Evolutionary conservation across 2,113 vertebrate species (phyloP).

Genomic region (Indicator indicator): DNA sequence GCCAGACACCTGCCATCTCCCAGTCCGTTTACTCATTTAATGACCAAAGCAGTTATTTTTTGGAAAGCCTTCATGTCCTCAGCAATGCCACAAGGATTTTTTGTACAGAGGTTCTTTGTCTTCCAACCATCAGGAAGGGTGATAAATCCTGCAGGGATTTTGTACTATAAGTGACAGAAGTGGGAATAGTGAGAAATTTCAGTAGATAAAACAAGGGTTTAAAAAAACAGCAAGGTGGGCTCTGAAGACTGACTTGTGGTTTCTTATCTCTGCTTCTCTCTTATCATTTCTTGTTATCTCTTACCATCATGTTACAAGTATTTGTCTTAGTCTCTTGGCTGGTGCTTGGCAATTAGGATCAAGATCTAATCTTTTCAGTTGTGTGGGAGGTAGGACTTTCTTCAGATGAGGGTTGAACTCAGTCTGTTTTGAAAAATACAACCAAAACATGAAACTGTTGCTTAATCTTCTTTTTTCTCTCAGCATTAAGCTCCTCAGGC

Average conservation of each 20-base stretch:
- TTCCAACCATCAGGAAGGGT: not conserved
- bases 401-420: not conserved
- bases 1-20: not conserved
- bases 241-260: not conserved
- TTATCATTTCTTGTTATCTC: not conserved
- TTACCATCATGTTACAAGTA: too few relatives aligned
- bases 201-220: not conserved
- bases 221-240: not conserved
- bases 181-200: not conserved
- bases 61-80: not conserved
- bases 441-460: not conserved
- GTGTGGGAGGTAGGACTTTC: not conserved
- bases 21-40: not conserved
- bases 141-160: not conserved
- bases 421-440: not conserved
- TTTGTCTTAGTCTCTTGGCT: not conserved
- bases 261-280: not conserved
- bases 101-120: not conserved
- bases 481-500: not conserved
- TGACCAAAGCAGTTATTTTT: not conserved
- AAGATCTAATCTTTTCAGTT: not conserved
- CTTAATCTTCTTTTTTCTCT: not conserved
- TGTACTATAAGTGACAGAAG: accelerated
- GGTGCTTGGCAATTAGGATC: not conserved
- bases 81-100: not conserved